Evolutionary conservation across 2,888 invertebrate genomes (phyloP).

Genomic region (Andrena camellia): DNA sequence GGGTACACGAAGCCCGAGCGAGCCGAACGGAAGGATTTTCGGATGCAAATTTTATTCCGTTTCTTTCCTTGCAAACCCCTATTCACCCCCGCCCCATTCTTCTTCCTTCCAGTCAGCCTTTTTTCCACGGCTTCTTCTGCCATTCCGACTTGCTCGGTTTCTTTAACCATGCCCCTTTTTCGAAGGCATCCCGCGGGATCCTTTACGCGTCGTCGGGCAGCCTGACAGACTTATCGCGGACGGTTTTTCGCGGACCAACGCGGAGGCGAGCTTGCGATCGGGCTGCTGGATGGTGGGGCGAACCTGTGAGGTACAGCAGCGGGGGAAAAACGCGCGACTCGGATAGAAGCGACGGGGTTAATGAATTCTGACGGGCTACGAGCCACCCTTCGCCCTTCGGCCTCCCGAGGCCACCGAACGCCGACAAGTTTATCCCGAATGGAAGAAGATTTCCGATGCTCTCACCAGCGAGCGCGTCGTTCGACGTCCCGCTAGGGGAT

Average conservation of each 20-base stretch:
- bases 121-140: conserved; percentile 25
- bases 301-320: conserved; percentile 26
- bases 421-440: conserved; percentile 33
- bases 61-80: conserved; percentile 33
- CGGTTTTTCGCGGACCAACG: conserved; percentile 50
- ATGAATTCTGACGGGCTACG: conserved; percentile 67
- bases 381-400: conserved; percentile 7
- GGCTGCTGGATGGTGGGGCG: conserved; percentile 22
- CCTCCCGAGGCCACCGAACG: conserved; percentile 31
- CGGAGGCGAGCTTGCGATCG: conserved; percentile 13
- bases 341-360: conserved; percentile 45
- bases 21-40: conserved; percentile 69
- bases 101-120: conserved; percentile 30
- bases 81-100: conserved; percentile 1
- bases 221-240: conserved; percentile 57
- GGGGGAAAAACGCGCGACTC: conserved; percentile 15
- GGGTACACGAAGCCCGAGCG: conserved; percentile 26
- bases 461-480: background rate
- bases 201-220: conserved; percentile 59
- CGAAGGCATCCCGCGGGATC: conserved; percentile 33
- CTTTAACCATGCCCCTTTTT: conserved; percentile 42
- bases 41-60: conserved; percentile 81
- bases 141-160: conserved; percentile 44
- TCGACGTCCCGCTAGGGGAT: conserved; percentile 3
- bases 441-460: conserved; percentile 39